Conservation (phyloP, 2,113 vertebrate genomes). For the Hucho hucho region DNA sequence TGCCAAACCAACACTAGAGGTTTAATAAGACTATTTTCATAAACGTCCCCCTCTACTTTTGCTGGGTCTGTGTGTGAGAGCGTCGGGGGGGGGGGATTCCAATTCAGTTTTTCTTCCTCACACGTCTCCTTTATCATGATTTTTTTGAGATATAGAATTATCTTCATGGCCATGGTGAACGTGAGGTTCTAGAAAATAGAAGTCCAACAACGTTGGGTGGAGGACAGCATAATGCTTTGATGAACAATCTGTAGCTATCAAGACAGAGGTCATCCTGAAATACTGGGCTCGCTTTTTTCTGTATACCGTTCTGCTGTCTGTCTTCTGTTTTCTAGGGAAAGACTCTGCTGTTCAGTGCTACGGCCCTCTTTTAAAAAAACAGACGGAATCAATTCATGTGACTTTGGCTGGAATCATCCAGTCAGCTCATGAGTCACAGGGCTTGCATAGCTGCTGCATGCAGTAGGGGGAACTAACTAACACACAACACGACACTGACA, state of each 20-base stretch:
- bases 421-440: constrained; percentile 40
- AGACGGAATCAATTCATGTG: background rate
- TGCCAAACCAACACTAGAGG: constrained; percentile 79
- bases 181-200: background rate
- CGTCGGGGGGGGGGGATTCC: constrained; percentile 65
- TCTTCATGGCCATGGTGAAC: constrained; percentile 5
- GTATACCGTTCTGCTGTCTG: constrained; percentile 19
- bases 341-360: background rate
- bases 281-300: constrained; percentile 9
- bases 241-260: constrained; percentile 1
- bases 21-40: constrained; percentile 82
- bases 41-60: constrained; percentile 12
- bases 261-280: background rate
- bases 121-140: constrained; percentile 47
- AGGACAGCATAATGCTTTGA: background rate
- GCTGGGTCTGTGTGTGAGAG: constrained; percentile 40
- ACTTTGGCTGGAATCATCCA: background rate
- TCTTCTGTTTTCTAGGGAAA: background rate
- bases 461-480: background rate
- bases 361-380: background rate
- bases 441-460: constrained; percentile 42
- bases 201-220: background rate
- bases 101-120: constrained; percentile 77
- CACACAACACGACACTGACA: constrained; percentile 22
- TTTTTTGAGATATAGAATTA: constrained; percentile 11